phyloP scores from a whole-genome alignment of 2,113 vertebrate genomes.

The Microtus ochrogaster region DNA sequence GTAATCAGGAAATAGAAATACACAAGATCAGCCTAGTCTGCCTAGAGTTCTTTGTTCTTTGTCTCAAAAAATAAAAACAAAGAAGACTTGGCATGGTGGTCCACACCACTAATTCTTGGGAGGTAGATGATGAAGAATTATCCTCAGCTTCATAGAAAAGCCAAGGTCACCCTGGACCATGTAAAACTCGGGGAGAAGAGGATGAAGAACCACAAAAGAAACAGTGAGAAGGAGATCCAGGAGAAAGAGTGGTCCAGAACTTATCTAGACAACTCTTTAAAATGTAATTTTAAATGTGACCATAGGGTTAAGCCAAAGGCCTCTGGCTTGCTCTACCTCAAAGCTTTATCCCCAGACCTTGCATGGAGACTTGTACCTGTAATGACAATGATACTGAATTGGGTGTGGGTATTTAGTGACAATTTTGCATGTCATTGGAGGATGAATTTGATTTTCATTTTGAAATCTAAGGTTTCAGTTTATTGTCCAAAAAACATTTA shows the following conservation, averaged over 20 bases:
- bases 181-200: not conserved
- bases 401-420: not conserved
- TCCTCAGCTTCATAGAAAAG: not conserved
- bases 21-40: not conserved
- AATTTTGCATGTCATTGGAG: not conserved
- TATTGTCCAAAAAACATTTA: not conserved
- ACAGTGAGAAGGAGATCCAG: not conserved
- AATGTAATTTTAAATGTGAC: too few relatives aligned
- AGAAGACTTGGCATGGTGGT: not conserved
- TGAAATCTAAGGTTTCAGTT: not conserved
- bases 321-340: not conserved
- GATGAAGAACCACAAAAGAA: not conserved
- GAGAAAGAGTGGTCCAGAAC: not conserved
- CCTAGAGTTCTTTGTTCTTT: not conserved
- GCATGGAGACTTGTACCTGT: not conserved
- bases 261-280: not conserved
- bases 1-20: not conserved
- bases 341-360: not conserved
- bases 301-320: not conserved
- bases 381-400: not conserved
- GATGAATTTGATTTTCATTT: not conserved
- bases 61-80: not conserved
- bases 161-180: not conserved
- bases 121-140: not conserved
- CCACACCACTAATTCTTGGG: not conserved